Evolutionary conservation across 2,888 invertebrate genomes (phyloP), one percentile per base, ranked within the genome.

Genomic region (Neoaliturus tenellus): DNA sequence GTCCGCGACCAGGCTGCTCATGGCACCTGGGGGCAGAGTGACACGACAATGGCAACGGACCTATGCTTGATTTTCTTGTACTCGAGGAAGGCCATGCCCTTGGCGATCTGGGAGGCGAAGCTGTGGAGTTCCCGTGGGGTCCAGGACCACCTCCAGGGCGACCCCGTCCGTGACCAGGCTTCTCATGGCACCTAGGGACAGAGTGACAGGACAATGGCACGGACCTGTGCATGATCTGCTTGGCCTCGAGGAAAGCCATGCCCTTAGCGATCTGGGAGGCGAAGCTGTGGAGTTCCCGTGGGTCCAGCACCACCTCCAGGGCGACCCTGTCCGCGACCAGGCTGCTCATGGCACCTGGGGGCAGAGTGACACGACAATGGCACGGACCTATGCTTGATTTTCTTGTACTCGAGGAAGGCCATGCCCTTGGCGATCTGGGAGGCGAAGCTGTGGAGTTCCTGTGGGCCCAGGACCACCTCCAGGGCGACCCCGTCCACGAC

Each of bases 191-290:
- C n/a, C n/a, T n/a, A n/a, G n/a, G n/a, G n/a, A n/a, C n/a, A n/a
- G n/a, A n/a, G n/a, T n/a, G n/a, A n/a, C n/a, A n/a, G n/a, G n/a
- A n/a, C n/a, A n/a, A n/a, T n/a, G n/a, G n/a, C n/a, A 23, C 51
- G 5, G 20, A 83, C 83, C 83, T 83, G 48, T 83, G 83, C 8
- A 78, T 83, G 17, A 83, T 83, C 14, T 83, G 62, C 67, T 83
- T 83, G 4, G 39, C 8, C 33, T 83, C 83, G 6, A 83, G 23
- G 44, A 25, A 58, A 12, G 78, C 5, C 75, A 83, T 78, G 28
- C 83, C 83, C 8, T 44, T 75, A 0, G 83, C 83, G 23, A 83
- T 83, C 31, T 83, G 83, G 4, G 41, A 28, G 28, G 83, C 83
- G 33, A 83, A 83, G 35, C 62, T 83, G 55, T 78, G 83, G 6